Evolutionary conservation across 2,888 invertebrate species (phyloP), one percentile per base, ranked within the genome.

Genomic region (Clusia tigrina): DNA sequence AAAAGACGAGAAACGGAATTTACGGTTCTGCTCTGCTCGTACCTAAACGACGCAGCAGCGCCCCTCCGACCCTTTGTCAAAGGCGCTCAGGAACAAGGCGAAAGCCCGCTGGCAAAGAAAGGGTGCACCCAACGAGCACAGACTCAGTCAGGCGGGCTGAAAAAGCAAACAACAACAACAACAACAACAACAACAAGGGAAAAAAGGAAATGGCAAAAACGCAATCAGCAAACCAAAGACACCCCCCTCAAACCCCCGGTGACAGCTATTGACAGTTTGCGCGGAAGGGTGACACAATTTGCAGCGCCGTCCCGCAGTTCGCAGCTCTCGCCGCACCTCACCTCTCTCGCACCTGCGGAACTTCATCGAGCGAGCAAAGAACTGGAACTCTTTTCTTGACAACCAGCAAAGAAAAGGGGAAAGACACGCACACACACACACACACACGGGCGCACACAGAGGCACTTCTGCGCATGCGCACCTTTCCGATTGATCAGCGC

Each of bases 1-100:
- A n/a, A n/a, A n/a, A n/a, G n/a, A 70, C 67, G 61, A 46, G 65
- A 71, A 67, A 42, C 54, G 62, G 74, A 71, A 72, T 73, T 48
- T 48, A 48, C 22, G 18, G 48, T 48, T 42, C n/a, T 42, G 15
- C 42, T 32, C 32, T 9, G n/a, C 9, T 3, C 10, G 42, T 17
- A 42, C 42, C 9, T n/a, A 42, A 6, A 42, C 9, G n/a, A n/a
- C 15, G 20, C 48, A 18, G 20, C 48, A 9, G 6, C 22, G 20
- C 5, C n/a, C n/a, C n/a, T n/a, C n/a, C n/a, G 22, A 48, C 48
- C 48, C 48, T 48, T 48, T 48, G 48, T 48, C 6, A 6, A n/a
- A n/a, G n/a, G n/a, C n/a, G n/a, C n/a, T n/a, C n/a, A n/a, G n/a
- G n/a, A n/a, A n/a, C n/a, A n/a, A n/a, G n/a, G n/a, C n/a, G n/a